Conservation (phyloP, 2,888 invertebrate genomes). For the Ectemnius cavifrons region DNA sequence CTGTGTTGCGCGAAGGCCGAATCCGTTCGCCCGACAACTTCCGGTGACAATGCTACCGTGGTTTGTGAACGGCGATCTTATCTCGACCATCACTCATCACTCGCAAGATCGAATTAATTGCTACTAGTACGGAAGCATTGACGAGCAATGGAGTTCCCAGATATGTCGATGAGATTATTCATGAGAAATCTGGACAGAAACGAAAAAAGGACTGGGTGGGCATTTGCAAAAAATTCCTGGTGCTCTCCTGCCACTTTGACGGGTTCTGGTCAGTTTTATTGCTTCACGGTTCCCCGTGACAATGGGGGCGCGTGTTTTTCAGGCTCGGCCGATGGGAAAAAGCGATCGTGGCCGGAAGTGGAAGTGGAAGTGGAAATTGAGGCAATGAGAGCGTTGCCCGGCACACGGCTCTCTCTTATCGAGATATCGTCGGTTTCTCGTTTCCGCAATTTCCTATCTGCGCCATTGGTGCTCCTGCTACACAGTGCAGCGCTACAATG, state of each 20-base stretch:
- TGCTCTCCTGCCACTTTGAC: background rate
- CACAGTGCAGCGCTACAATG: constrained; percentile 39
- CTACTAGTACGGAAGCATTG: too few relatives aligned
- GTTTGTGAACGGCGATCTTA: constrained; percentile 2
- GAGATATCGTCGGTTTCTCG: constrained; percentile 73
- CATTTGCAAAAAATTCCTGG: too few relatives aligned
- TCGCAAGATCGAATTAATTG: background rate
- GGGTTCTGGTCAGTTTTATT: constrained; percentile 35
- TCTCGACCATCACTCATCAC: background rate
- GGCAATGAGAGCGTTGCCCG: constrained; percentile 75
- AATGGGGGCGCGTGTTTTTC: constrained; percentile 56
- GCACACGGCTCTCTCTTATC: constrained; percentile 71
- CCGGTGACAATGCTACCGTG: background rate
- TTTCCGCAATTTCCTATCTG: constrained; percentile 72
- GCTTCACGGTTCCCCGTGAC: constrained; percentile 40
- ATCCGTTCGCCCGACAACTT: constrained; percentile 4
- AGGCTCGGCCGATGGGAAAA: constrained; percentile 71
- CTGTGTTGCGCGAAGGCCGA: background rate
- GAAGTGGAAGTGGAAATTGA: constrained; percentile 76
- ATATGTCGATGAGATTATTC: too few relatives aligned
- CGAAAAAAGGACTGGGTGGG: too few relatives aligned
- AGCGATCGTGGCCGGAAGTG: constrained; percentile 72
- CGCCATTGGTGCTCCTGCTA: constrained; percentile 25
- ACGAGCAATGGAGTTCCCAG: too few relatives aligned
- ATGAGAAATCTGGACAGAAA: too few relatives aligned